These are phyloP conservation scores for Brachionus rubens DNA, from an alignment of 1,140 invertebrate genomes.

Conservation along the genomic window DNA sequence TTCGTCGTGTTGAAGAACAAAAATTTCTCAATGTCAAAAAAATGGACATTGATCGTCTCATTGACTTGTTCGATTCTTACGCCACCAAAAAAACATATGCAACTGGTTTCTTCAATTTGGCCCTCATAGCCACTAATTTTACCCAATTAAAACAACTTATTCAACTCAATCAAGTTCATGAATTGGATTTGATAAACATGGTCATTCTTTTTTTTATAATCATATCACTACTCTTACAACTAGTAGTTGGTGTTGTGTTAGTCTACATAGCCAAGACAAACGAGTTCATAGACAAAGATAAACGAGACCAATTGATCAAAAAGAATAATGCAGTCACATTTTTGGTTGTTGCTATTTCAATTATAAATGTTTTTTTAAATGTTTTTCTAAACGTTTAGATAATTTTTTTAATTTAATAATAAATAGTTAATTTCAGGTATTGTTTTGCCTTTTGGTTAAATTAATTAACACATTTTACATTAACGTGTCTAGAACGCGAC, in stretches of 20 bases:
- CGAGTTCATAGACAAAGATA: slow-evolving; percentile 21
- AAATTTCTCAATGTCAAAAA: neutral
- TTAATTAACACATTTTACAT: too few species aligned
- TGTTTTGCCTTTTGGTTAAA: too few species aligned
- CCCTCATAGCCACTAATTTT: slow-evolving; percentile 42
- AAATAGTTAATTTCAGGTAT: neutral
- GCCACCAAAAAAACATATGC: slow-evolving; percentile 44
- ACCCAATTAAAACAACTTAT: slow-evolving; percentile 33
- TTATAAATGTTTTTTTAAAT: slow-evolving; percentile 44
- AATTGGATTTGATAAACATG: neutral
- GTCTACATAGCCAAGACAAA: slow-evolving; percentile 30
- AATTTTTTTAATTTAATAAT: neutral
- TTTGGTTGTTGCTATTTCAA: slow-evolving; percentile 16
- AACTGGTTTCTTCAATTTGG: slow-evolving; percentile 39
- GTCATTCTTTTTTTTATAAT: slow-evolving; percentile 2
- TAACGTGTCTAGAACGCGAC: too few species aligned
- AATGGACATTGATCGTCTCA: slow-evolving; percentile 6
- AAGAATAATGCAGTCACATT: slow-evolving; percentile 37
- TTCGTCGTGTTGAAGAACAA: slow-evolving; percentile 8
- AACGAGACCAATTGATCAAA: slow-evolving; percentile 23
- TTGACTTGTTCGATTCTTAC: slow-evolving; percentile 31
- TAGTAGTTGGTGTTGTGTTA: slow-evolving; percentile 27
- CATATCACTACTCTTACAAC: slow-evolving; percentile 3
- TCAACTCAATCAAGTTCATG: neutral
- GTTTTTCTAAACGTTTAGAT: slow-evolving; percentile 17